A percentile compares a stretch with the other conserved stretches of the same genome.
These are phyloP conservation scores for Beroe ovata DNA, from an alignment of 37 sponge, comb jelly and placozoan genomes.

Conservation along the genomic window DNA sequence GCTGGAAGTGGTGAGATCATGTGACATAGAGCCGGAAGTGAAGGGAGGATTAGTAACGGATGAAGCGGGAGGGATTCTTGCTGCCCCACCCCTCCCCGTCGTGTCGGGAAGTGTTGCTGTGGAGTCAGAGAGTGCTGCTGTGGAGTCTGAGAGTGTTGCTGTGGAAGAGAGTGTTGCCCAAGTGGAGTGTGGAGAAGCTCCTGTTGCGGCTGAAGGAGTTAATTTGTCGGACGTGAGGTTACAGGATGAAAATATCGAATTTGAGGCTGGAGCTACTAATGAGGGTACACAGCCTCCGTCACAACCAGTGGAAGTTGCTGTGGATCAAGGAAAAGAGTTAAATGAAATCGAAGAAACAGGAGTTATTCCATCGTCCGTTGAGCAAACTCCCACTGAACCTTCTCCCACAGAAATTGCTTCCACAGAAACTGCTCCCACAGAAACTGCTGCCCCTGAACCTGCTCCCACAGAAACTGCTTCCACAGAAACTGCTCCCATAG, in stretches of 20 bases:
- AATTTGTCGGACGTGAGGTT: too few species aligned
- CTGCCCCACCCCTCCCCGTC: neutral
- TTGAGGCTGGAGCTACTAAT: too few species aligned
- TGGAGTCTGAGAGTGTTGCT: neutral
- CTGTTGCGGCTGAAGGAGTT: neutral
- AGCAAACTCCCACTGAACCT: neutral
- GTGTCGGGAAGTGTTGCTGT: neutral
- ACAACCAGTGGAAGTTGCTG: too few species aligned
- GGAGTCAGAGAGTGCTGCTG: neutral
- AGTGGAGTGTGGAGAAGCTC: neutral
- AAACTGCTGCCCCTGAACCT: neutral
- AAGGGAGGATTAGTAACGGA: neutral
- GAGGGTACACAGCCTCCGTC: too few species aligned
- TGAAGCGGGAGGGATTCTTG: neutral
- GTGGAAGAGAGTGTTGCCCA: neutral
- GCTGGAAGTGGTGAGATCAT: neutral
- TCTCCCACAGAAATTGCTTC: neutral
- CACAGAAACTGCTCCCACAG: neutral
- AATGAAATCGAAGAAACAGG: too few species aligned
- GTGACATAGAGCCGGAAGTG: constrained; percentile 16
- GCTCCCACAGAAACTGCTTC: neutral
- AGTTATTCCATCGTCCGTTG: too few species aligned
- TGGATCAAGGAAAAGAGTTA: too few species aligned
- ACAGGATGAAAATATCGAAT: too few species aligned
- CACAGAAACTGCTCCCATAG: neutral